Evolutionary conservation across 2,113 vertebrate genomes (phyloP).

Genomic region (Oreochromis aureus): DNA sequence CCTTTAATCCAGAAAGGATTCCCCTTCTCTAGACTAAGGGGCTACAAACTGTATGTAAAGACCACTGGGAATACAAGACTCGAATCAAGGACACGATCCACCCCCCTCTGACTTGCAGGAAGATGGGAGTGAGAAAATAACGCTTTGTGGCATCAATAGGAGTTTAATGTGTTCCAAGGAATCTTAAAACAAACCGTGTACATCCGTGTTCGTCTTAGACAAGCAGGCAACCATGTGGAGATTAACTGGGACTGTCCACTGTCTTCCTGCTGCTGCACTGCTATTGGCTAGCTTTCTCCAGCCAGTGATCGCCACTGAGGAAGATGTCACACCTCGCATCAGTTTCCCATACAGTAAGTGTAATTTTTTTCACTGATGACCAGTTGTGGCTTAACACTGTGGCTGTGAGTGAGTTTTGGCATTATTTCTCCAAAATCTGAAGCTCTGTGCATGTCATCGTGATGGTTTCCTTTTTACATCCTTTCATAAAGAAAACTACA

Average conservation of each 20-base stretch:
- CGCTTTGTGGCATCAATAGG: constrained; percentile 1
- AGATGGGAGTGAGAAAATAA: constrained; percentile 53
- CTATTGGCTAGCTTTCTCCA: constrained; percentile 42
- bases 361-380: not conserved
- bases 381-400: not conserved
- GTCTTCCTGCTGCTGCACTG: constrained; percentile 40
- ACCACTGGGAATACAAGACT: constrained; percentile 54
- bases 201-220: not conserved
- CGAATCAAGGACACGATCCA: constrained; percentile 46
- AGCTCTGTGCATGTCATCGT: not conserved
- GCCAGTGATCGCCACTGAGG: constrained; percentile 37
- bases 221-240: constrained; percentile 57
- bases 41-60: constrained; percentile 34
- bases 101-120: constrained; percentile 11
- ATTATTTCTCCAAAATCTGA: not conserved
- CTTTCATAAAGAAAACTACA: not conserved
- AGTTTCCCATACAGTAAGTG: constrained; percentile 71
- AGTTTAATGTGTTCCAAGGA: constrained; percentile 50
- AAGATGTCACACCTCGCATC: constrained; percentile 68
- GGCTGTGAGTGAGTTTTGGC: not conserved
- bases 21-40: constrained; percentile 31
- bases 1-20: constrained; percentile 49
- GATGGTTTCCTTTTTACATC: not conserved
- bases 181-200: constrained; percentile 29
- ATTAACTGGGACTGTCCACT: constrained; percentile 4